These are phyloP conservation scores for Ctenomys sociabilis DNA, from an alignment of 2,113 vertebrate species.

Conservation along the genomic window DNA sequence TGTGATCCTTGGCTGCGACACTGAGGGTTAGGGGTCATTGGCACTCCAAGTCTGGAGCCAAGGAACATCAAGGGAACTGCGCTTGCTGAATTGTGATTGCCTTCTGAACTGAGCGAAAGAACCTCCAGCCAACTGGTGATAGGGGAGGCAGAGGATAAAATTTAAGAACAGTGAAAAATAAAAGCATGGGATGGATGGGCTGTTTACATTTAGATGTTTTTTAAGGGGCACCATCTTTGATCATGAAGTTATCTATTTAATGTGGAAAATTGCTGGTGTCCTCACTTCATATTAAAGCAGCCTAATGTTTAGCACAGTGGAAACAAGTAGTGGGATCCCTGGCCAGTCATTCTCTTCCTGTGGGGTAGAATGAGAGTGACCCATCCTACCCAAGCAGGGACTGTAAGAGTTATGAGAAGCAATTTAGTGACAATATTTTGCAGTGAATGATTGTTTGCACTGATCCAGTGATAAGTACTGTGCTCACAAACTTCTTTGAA, in stretches of 20 bases:
- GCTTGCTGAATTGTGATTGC: not conserved
- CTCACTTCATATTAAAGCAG: not conserved
- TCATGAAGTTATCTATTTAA: not conserved
- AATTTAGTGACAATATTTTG: not conserved
- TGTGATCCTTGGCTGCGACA: not conserved
- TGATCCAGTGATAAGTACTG: not conserved
- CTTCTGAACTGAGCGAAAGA: not conserved
- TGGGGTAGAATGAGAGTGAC: not conserved
- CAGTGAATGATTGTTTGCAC: not conserved
- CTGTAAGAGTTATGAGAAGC: not conserved
- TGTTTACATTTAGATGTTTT: not conserved
- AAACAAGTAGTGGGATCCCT: not conserved
- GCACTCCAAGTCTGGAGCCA: not conserved
- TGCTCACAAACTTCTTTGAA: not conserved
- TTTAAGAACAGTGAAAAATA: not conserved
- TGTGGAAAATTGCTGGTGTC: not conserved
- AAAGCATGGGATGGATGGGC: accelerated
- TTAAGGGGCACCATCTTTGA: not conserved
- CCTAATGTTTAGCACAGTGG: not conserved
- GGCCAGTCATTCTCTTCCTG: not conserved
- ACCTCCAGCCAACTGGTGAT: not conserved
- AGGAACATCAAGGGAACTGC: not conserved
- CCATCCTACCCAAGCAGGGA: not conserved
- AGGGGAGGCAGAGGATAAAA: not conserved
- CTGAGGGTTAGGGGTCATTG: not conserved